Percentiles rank a stretch among this genome's conserved stretches.
These are phyloP conservation scores for Brachionus sp. DNA, from an alignment of 1,140 invertebrate species.

Conservation along the genomic window DNA sequence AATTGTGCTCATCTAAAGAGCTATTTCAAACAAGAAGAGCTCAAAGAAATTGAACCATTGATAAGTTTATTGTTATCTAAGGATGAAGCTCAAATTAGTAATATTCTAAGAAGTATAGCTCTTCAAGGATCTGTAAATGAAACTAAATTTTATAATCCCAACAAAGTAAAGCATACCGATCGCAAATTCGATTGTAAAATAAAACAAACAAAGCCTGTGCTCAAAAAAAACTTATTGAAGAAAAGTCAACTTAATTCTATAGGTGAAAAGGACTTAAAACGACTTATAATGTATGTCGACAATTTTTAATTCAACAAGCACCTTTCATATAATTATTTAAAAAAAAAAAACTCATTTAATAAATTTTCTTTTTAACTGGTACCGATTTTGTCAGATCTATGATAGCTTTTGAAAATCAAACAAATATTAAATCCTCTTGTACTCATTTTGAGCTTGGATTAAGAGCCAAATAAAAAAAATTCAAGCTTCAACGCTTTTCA, in stretches of 20 bases:
- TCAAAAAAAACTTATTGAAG: neutral
- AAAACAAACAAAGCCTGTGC: neutral
- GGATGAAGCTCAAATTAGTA: neutral
- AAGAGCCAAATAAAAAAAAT: neutral
- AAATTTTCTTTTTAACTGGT: constrained; percentile 13
- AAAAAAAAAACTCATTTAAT: neutral
- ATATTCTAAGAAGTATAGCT: neutral
- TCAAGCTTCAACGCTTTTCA: neutral
- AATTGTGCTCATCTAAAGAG: constrained; percentile 24
- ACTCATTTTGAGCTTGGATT: neutral
- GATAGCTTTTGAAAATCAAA: neutral
- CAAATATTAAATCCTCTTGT: constrained; percentile 2
- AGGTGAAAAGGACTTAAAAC: constrained; percentile 37
- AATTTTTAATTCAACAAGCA: neutral
- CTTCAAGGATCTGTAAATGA: neutral
- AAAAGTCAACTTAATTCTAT: constrained; percentile 20
- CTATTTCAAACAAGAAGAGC: constrained; percentile 30
- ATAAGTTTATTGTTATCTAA: constrained; percentile 10
- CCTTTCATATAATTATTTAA: neutral
- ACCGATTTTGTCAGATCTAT: neutral
- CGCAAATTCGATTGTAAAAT: constrained; percentile 17
- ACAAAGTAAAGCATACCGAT: neutral
- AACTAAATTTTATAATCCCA: neutral
- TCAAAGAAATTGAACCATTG: constrained; percentile 31
- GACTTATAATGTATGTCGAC: constrained; percentile 32